These are phyloP conservation scores for Drosophila parabipectinata DNA, from an alignment of 1,140 invertebrate species.

Conservation along the genomic window DNA sequence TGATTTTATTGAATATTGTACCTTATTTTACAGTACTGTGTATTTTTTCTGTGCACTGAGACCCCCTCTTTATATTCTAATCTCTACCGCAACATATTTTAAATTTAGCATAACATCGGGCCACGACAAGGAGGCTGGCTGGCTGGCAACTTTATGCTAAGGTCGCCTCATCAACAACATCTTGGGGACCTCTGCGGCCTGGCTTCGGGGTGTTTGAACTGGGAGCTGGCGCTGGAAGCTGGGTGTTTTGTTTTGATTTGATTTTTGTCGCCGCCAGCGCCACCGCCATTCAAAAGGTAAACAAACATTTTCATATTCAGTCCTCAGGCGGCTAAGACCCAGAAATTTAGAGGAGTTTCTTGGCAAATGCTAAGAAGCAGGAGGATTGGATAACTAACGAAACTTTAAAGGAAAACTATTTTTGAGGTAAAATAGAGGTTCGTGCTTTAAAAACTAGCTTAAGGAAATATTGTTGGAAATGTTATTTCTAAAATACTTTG, in stretches of 20 bases:
- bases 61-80: slow-evolving; percentile 61
- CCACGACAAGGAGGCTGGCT: slow-evolving; percentile 20
- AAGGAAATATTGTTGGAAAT: neutral
- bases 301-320: slow-evolving; percentile 34
- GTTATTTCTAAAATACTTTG: neutral
- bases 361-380: slow-evolving; percentile 5
- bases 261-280: slow-evolving; percentile 57
- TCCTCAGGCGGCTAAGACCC: slow-evolving; percentile 20
- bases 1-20: neutral
- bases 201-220: slow-evolving; percentile 67
- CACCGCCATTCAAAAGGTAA: slow-evolving; percentile 65
- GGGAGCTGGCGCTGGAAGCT: slow-evolving; percentile 23
- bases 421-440: neutral
- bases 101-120: slow-evolving; percentile 71
- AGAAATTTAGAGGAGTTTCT: neutral
- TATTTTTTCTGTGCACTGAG: slow-evolving; percentile 7
- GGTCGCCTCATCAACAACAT: slow-evolving; percentile 56
- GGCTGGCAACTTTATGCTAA: slow-evolving; percentile 55
- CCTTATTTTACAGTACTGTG: neutral
- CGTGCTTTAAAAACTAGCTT: no score
- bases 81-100: slow-evolving; percentile 73
- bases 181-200: slow-evolving; percentile 32
- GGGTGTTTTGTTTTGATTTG: slow-evolving; percentile 66
- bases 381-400: slow-evolving; percentile 6
- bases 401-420: slow-evolving; percentile 24